Conservation (phyloP, 1,140 invertebrate genomes). For the Grapholita molesta region DNA sequence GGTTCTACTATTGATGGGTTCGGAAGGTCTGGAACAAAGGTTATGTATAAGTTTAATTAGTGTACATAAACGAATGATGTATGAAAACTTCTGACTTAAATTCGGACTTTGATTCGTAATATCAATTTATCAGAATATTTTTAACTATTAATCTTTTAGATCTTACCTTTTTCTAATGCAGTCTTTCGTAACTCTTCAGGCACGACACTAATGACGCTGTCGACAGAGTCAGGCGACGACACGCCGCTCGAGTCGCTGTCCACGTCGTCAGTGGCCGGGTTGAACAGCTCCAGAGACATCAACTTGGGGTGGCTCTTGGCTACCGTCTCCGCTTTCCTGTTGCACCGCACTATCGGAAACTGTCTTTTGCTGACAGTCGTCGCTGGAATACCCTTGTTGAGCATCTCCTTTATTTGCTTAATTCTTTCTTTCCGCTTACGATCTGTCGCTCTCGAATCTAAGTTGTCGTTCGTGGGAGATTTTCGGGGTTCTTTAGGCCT, state of each 20-base stretch:
- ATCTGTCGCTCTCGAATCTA: conserved; percentile 63
- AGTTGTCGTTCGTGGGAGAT: conserved; percentile 53
- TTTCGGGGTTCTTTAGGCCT: conserved; percentile 64
- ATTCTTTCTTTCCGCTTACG: conserved; percentile 80
- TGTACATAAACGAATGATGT: no score
- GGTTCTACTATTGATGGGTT: conserved; percentile 35
- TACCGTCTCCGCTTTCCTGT: conserved; percentile 74
- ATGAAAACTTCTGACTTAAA: no score
- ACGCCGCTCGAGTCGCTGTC: conserved; percentile 93
- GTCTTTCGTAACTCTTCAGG: conserved; percentile 69
- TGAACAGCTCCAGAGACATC: conserved; percentile 90
- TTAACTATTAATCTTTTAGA: not conserved
- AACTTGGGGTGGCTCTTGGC: conserved; percentile 81
- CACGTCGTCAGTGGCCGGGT: conserved; percentile 93
- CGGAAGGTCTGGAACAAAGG: conserved; percentile 46
- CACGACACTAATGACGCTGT: conserved; percentile 88
- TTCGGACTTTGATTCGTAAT: no score
- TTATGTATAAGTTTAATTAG: no score
- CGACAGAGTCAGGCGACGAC: conserved; percentile 91
- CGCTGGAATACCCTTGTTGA: conserved; percentile 73
- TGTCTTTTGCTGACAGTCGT: conserved; percentile 76
- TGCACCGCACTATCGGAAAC: conserved; percentile 82
- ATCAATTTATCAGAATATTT: no score
- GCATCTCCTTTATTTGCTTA: conserved; percentile 83
- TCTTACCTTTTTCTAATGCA: conserved; percentile 69